Evolutionary conservation across 2,113 vertebrate genomes (phyloP).

Genomic region (Cathartes aura): DNA sequence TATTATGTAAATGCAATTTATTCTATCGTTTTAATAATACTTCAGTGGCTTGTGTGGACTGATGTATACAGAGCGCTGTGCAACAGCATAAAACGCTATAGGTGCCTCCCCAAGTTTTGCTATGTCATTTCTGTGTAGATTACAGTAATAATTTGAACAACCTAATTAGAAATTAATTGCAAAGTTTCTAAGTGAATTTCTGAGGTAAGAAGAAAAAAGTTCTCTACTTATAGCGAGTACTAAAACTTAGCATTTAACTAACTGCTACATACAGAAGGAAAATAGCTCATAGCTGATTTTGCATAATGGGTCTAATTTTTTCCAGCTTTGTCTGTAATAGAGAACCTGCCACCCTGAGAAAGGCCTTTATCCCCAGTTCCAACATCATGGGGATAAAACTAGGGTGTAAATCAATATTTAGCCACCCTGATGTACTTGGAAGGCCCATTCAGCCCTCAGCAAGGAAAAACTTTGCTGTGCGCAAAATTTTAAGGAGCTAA

Average conservation of each 20-base stretch:
- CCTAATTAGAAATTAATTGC: slow-evolving; percentile 8
- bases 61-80: not conserved
- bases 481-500: not conserved
- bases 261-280: not conserved
- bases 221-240: not conserved
- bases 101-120: not conserved
- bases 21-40: not conserved
- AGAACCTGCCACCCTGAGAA: not conserved
- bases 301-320: not conserved
- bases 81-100: not conserved
- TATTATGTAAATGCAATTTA: not conserved
- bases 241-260: not conserved
- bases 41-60: not conserved
- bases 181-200: not conserved
- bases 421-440: not conserved
- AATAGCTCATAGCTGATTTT: not conserved
- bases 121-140: not conserved
- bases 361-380: not conserved
- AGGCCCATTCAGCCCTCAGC: not conserved
- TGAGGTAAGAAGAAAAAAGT: not conserved
- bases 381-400: not conserved
- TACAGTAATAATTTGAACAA: not conserved
- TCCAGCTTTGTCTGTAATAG: not conserved
- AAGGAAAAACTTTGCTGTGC: not conserved
- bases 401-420: not conserved